Percentiles rank a stretch among this genome's conserved stretches.
These are phyloP conservation scores for Nanorana parkeri DNA, from an alignment of 2,113 vertebrate genomes.

Conservation along the genomic window DNA sequence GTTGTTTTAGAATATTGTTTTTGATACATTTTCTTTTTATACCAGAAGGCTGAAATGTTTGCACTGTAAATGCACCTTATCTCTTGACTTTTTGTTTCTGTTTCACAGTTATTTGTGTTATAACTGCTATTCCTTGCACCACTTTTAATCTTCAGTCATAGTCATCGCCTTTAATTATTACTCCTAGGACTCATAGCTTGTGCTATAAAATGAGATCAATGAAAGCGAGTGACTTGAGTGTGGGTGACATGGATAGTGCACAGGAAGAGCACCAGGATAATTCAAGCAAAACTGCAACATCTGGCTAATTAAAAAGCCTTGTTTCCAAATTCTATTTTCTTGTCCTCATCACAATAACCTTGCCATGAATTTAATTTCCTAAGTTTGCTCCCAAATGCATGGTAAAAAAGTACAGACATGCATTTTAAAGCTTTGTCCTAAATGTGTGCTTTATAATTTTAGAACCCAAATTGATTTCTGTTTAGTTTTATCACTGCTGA, in stretches of 20 bases:
- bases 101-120: constrained; percentile 25
- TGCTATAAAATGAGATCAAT: constrained; percentile 41
- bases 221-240: constrained; percentile 25
- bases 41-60: no score
- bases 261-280: constrained; percentile 47
- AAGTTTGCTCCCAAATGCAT: constrained; percentile 35
- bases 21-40: no score
- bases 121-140: constrained; percentile 17
- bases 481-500: neutral
- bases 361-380: constrained; percentile 56
- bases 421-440: constrained; percentile 6
- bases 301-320: constrained; percentile 55
- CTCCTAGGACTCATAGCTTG: constrained; percentile 30
- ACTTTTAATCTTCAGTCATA: constrained; percentile 22
- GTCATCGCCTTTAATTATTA: constrained; percentile 13
- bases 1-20: no score
- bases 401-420: constrained; percentile 44
- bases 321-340: constrained; percentile 47
- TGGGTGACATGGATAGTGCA: constrained; percentile 52
- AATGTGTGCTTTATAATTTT: constrained; percentile 9
- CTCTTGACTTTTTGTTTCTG: no score
- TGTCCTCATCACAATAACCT: constrained; percentile 52
- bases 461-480: constrained; percentile 15
- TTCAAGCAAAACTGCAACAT: constrained; percentile 39
- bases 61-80: no score